These are phyloP conservation scores for Spinus pinus DNA, from an alignment of 2,797 vertebrate genomes.

Conservation along the genomic window DNA sequence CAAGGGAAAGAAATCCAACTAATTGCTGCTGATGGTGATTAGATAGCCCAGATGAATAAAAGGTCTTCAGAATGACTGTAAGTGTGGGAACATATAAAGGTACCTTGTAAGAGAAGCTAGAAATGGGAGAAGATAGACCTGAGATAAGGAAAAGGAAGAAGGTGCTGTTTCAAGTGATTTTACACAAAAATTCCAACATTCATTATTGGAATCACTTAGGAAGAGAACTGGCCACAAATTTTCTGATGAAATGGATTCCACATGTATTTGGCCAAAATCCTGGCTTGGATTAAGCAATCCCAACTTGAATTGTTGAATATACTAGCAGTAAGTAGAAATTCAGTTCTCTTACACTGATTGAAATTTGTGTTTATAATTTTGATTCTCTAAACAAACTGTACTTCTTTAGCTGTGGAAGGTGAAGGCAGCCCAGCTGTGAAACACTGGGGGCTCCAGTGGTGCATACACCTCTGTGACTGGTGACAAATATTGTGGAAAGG, in stretches of 20 bases:
- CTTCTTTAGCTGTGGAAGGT: background rate
- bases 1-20: background rate
- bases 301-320: background rate
- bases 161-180: background rate
- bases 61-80: background rate
- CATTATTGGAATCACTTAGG: background rate
- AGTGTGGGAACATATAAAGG: background rate
- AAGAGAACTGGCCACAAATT: background rate
- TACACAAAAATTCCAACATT: background rate
- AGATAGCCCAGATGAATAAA: background rate
- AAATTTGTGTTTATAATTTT: background rate
- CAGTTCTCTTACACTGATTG: background rate
- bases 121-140: background rate
- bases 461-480: background rate
- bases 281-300: constrained; percentile 31
- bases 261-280: constrained; percentile 20
- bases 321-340: background rate
- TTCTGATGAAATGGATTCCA: constrained; percentile 18
- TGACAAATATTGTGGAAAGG: background rate
- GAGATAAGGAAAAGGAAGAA: background rate
- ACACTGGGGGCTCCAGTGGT: accelerated
- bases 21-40: background rate
- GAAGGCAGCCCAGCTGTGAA: background rate
- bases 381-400: background rate
- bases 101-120: background rate